A percentile compares a stretch with the other conserved stretches of the same genome.
Conservation (phyloP, 1,140 invertebrate genomes). For the Triops longicaudatus region DNA sequence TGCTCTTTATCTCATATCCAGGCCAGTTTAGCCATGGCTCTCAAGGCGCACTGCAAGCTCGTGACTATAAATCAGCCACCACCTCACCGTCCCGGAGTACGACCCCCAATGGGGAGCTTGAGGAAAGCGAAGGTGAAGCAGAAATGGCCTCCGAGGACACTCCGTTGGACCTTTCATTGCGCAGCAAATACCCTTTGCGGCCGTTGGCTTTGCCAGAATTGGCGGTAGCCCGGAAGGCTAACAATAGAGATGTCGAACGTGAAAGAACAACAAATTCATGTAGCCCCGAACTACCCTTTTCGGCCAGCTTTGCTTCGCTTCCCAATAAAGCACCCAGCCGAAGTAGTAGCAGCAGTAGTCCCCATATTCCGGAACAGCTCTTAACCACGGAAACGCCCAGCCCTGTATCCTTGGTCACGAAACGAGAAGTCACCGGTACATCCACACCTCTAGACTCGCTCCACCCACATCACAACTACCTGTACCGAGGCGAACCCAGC, state of each 20-base stretch:
- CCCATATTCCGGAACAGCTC: not conserved
- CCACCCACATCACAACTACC: slow-evolving; percentile 5
- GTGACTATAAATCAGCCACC: not conserved
- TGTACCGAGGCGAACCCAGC: not conserved
- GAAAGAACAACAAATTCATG: not conserved
- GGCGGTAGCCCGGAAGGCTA: not conserved
- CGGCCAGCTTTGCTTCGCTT: not conserved
- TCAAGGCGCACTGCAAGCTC: not conserved
- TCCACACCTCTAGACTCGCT: not conserved
- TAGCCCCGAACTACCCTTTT: not conserved
- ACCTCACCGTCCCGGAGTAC: not conserved
- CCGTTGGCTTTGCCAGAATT: slow-evolving; percentile 1
- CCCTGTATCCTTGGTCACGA: not conserved
- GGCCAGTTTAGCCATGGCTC: not conserved
- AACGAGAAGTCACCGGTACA: not conserved
- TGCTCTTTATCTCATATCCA: not conserved
- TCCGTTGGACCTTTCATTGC: slow-evolving; percentile 7
- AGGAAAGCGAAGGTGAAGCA: not conserved
- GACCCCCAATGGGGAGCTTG: not conserved
- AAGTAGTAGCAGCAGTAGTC: not conserved
- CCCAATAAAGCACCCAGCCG: not conserved
- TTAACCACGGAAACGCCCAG: not conserved
- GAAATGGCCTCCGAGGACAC: not conserved
- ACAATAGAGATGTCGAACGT: not conserved
- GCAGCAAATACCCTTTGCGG: slow-evolving; percentile 10